phyloP scores from a whole-genome alignment of 2,888 invertebrate genomes.

The Maniola hyperantus region DNA sequence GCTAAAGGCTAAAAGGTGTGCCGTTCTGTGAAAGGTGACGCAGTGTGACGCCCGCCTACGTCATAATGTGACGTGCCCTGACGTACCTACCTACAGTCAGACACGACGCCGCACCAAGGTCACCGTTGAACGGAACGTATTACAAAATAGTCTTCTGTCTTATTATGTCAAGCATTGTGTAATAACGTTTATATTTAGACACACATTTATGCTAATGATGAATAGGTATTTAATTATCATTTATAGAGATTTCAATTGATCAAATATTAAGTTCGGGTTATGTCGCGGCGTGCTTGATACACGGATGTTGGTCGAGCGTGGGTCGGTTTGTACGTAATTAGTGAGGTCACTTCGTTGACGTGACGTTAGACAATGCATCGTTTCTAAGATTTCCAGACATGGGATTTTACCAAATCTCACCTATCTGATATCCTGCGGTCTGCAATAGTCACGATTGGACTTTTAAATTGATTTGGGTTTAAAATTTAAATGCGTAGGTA shows the following conservation, averaged over 20 bases:
- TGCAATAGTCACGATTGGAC: constrained; percentile 36
- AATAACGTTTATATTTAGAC: constrained; percentile 38
- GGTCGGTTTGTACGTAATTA: constrained; percentile 38
- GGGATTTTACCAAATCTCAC: constrained; percentile 40
- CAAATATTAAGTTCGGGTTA: constrained; percentile 10
- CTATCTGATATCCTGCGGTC: constrained; percentile 25
- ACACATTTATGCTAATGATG: constrained; percentile 14
- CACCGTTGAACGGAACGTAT: constrained; percentile 50
- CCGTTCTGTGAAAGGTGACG: constrained; percentile 47
- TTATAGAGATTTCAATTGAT: background rate
- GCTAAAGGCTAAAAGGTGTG: constrained; percentile 37
- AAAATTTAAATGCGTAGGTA: background rate
- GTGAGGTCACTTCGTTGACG: constrained; percentile 38
- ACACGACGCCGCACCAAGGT: constrained; percentile 53
- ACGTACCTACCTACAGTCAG: constrained; percentile 41
- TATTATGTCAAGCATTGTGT: constrained; percentile 57
- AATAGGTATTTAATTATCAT: constrained; percentile 10
- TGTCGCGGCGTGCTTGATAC: constrained; percentile 16
- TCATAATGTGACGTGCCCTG: constrained; percentile 43
- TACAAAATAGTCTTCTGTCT: constrained; percentile 53
- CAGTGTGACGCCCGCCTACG: constrained; percentile 37
- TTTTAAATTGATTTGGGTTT: constrained; percentile 16
- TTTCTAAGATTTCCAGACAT: constrained; percentile 37
- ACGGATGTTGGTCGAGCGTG: constrained; percentile 34
- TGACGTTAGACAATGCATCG: constrained; percentile 36